phyloP scores from a whole-genome alignment of 1,140 invertebrate genomes.

The Temnothorax nylanderi region DNA sequence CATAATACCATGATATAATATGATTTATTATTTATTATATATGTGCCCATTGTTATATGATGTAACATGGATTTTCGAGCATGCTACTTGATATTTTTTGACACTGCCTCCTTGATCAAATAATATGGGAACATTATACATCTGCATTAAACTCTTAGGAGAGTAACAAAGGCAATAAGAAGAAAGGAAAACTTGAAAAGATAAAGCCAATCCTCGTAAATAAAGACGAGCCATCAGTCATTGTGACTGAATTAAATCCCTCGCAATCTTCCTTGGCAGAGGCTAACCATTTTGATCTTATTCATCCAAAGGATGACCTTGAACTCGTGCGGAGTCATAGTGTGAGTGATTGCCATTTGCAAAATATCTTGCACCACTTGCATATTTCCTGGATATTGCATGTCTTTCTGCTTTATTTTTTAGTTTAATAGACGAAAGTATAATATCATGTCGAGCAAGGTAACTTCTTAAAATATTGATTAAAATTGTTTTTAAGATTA shows the following conservation, averaged over 20 bases:
- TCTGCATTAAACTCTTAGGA: slow-evolving; percentile 80
- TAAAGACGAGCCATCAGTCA: slow-evolving; percentile 87
- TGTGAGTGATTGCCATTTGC: slow-evolving; percentile 78
- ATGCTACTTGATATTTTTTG: slow-evolving; percentile 30
- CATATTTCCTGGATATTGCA: slow-evolving; percentile 50
- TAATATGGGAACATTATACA: slow-evolving; percentile 63
- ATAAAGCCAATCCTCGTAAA: slow-evolving; percentile 89
- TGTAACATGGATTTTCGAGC: slow-evolving; percentile 35
- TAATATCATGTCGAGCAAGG: background rate
- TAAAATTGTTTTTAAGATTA: background rate
- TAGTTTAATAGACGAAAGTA: background rate
- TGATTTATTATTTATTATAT: slow-evolving; percentile 14
- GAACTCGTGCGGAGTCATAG: slow-evolving; percentile 87
- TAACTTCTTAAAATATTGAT: background rate
- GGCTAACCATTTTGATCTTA: slow-evolving; percentile 91
- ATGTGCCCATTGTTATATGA: slow-evolving; percentile 63
- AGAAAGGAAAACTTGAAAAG: slow-evolving; percentile 86
- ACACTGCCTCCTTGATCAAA: slow-evolving; percentile 12
- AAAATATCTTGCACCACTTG: slow-evolving; percentile 32
- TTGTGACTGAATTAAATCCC: slow-evolving; percentile 78
- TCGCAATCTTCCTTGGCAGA: slow-evolving; percentile 77
- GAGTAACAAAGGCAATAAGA: slow-evolving; percentile 82
- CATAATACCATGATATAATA: slow-evolving; percentile 10
- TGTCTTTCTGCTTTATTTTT: background rate
- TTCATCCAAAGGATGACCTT: slow-evolving; percentile 93